Base-by-base conservation (phyloP, 2,113 vertebrate genomes). In the Limanda limanda region DNA sequence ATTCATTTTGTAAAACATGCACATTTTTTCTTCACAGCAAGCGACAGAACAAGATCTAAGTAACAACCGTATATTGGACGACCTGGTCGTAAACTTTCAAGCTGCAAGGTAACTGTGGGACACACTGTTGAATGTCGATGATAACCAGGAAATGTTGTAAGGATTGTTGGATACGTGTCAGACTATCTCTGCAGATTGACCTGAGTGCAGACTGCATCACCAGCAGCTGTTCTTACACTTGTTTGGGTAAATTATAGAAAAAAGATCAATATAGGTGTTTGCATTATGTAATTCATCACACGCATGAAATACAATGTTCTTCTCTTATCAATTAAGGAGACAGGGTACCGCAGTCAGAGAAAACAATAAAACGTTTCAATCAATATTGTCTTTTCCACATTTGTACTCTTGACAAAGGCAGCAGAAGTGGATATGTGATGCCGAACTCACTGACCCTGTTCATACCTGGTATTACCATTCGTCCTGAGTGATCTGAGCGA, bases 11-110 rank as follows among this genome's bases (percentile, higher is more conserved):
- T n/a, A 21, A 45, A 58, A 2, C 1, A 45, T 4, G 8, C 12
- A 23, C 1, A 2, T 47, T 17, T 47, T 65, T 14, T 51, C 78
- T 31, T 72, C 20, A 93, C 64, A 99, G 98, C 86, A 95, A 70
- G 93, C 93, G 64, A 95, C 95, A 0, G 97, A 97, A 70, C 94
- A 95, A 57, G 97, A 98, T 78, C 91, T 99, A 66, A 96, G 92
- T 82, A 99, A 97, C 86, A 99, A 99, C 89, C 94, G 97, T 25
- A 18, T 94, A 7, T 62, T 99, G 62, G 98, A 99, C 82, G 97
- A 99, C 17, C 79, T 99, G 61, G 96, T 98, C 23, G 92, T 92
- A 79, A 95, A 89, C 89, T 98, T 97, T 88, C 92, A 84, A 75
- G 91, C 86, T 91, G 95, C 94, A 76, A 97, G 97, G 98, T 99